Percentiles rank a stretch among this genome's conserved stretches.
phyloP scores from a whole-genome alignment of 2,888 invertebrate species.

The Tipula unca region DNA sequence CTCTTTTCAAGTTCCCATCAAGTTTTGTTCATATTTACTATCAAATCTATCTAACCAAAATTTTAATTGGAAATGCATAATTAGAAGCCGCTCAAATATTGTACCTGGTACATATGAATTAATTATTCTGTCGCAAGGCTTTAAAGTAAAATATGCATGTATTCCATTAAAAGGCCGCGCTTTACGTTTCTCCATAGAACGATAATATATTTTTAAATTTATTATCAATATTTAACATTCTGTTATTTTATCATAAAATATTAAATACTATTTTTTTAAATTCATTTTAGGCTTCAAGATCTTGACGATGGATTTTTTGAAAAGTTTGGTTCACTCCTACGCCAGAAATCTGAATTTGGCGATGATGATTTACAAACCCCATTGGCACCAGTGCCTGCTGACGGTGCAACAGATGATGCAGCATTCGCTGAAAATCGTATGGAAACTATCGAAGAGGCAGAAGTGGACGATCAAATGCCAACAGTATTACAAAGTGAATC shows the following conservation, averaged over 20 bases:
- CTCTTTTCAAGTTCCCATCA: too few species aligned
- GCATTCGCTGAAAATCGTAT: constrained; percentile 25
- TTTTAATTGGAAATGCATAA: too few species aligned
- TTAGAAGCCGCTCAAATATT: too few species aligned
- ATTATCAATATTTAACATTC: background rate
- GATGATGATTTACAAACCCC: constrained; percentile 45
- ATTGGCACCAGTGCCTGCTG: constrained; percentile 43
- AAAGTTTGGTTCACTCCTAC: constrained; percentile 66
- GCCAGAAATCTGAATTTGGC: constrained; percentile 51
- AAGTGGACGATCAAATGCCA: constrained; percentile 25
- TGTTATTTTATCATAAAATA: background rate
- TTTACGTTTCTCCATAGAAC: too few species aligned
- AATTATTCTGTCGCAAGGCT: too few species aligned
- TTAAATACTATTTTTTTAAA: background rate
- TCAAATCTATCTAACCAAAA: too few species aligned
- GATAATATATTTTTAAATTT: too few species aligned
- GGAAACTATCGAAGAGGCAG: constrained; percentile 25
- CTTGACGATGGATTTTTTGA: constrained; percentile 78
- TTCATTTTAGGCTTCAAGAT: constrained; percentile 61
- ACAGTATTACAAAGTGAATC: constrained; percentile 33
- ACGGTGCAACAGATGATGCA: constrained; percentile 37
- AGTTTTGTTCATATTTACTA: too few species aligned
- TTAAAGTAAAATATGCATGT: too few species aligned
- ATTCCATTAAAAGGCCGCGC: too few species aligned
- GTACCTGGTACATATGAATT: too few species aligned